Base-by-base conservation (phyloP, 2,797 vertebrate species). In the Gymnoscopelus braueri region DNA sequence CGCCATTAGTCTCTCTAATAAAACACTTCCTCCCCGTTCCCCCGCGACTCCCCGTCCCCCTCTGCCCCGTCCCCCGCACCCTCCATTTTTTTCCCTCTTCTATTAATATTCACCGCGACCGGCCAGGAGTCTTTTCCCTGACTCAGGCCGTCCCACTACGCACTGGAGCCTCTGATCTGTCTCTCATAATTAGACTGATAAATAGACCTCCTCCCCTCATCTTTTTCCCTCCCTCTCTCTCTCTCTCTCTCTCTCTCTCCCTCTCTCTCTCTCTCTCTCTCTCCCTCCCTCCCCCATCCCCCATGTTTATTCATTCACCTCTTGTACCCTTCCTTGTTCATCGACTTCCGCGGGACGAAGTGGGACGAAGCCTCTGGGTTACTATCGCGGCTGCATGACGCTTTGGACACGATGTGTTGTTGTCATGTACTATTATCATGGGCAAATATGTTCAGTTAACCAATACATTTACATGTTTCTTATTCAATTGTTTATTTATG, bases 101-200 rank as follows among this genome's bases (percentile, higher is more conserved):
- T 84, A 90, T 93, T 93, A 91, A 91, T 91, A 93, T 91, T 91
- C 90, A 85, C 85, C 52, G 55, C 54, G 32, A 78, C 58, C 48
- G 70, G 79, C 81, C 70, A 44, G 7, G 61, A 85, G 79, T 76
- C 71, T 88, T 88, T 88, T 84, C 82, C 84, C 86, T 88, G 89
- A 91, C 77, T 92, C 91, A 91, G 88, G 82, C 78, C 65, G 35
- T 84, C 82, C 75, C 73, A 84, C 84, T 74, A 79, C 80, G 82
- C 65, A 76, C 79, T 64, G 72, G 81, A 87, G 78, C 79, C 83
- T 84, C 87, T 76, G 84, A 86, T 88, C 84, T 90, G 84, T 89
- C 88, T 87, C 75, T 78, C 66, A 86, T 92, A 93, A 92, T 92
- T 92, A 91, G 79, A 87, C 84, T 92, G 87, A 93, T 91, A 91